Conservation (phyloP, 2,797 vertebrate species). For the Scomberomorus guttatus region DNA sequence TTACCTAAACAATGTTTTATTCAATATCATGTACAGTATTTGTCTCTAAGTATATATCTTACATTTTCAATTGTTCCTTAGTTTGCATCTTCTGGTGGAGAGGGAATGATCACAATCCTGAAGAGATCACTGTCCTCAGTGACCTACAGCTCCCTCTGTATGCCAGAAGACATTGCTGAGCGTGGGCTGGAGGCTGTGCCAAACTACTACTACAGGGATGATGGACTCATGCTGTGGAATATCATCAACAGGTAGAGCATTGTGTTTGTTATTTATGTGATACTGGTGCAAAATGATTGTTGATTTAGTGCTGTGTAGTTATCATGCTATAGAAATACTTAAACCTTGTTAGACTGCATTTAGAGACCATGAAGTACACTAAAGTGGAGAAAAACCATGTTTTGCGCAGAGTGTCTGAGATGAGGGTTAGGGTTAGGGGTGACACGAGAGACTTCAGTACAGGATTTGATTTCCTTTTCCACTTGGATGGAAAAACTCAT, state of each 20-base stretch:
- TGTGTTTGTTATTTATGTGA: too few relatives aligned
- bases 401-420: background rate
- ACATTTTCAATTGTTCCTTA: slow-evolving; percentile 3
- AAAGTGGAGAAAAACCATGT: background rate
- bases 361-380: background rate
- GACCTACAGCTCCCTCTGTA: slow-evolving; percentile 78
- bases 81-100: slow-evolving; percentile 69
- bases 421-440: background rate
- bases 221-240: slow-evolving; percentile 85
- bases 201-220: slow-evolving; percentile 87
- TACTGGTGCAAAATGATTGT: background rate
- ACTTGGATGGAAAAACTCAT: background rate
- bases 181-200: slow-evolving; percentile 79
- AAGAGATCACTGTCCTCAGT: slow-evolving; percentile 55
- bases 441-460: background rate
- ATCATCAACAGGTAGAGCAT: slow-evolving; percentile 81
- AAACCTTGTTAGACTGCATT: background rate
- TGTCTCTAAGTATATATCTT: background rate
- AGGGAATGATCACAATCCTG: slow-evolving; percentile 50
- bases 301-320: background rate
- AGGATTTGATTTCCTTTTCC: background rate
- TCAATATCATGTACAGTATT: background rate
- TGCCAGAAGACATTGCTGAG: slow-evolving; percentile 67
- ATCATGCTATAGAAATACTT: background rate
- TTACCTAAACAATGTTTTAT: background rate